Conservation (phyloP, 1,140 invertebrate species). For the Trypoxylus dichotomus region DNA sequence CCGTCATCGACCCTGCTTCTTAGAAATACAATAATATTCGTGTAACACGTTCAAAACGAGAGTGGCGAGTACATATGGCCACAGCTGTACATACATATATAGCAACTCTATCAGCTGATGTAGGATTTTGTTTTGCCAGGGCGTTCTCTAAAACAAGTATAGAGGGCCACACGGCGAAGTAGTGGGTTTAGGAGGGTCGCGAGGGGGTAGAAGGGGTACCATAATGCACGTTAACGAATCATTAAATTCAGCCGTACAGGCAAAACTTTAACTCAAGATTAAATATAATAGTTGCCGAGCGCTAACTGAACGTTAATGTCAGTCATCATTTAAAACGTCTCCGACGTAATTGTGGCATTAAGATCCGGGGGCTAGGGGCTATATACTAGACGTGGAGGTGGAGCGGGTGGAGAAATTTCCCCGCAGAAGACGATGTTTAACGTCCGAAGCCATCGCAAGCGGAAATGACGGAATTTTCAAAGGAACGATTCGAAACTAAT, state of each 20-base stretch:
- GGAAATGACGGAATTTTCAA: not conserved
- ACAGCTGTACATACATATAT: too few species aligned
- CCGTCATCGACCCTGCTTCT: too few species aligned
- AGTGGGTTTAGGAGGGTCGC: not conserved
- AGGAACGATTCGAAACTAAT: not conserved
- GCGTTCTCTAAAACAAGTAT: not conserved
- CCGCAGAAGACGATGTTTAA: not conserved
- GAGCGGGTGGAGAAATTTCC: not conserved
- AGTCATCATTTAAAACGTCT: conserved; percentile 15
- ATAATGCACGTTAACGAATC: conserved; percentile 19
- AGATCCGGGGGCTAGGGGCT: not conserved
- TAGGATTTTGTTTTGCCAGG: not conserved
- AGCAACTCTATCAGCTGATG: not conserved
- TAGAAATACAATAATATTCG: too few species aligned
- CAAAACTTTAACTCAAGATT: conserved; percentile 14
- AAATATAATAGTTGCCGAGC: conserved; percentile 12
- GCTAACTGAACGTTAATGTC: conserved; percentile 8
- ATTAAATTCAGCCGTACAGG: not conserved
- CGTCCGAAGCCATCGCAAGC: not conserved
- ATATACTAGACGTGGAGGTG: not conserved
- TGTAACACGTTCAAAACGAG: too few species aligned
- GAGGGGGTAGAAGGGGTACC: not conserved
- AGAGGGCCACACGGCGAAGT: not conserved
- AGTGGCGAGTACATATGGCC: too few species aligned
- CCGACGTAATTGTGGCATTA: conserved; percentile 7